Evolutionary conservation across 2,888 invertebrate genomes (phyloP).

Genomic region (Scotopteryx bipunctaria): DNA sequence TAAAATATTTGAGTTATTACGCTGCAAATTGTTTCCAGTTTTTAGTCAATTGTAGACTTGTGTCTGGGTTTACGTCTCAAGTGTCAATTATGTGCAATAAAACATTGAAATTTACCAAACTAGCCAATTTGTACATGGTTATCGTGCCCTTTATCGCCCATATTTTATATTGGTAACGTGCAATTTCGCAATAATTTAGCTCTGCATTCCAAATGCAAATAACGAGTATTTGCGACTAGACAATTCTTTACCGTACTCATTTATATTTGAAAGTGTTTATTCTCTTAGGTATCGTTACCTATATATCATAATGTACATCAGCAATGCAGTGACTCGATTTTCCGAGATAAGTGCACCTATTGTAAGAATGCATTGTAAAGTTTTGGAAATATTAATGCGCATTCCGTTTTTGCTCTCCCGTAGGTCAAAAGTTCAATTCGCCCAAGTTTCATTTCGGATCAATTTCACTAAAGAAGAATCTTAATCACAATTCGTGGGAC

Average conservation of each 20-base stretch:
- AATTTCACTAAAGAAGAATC: neutral
- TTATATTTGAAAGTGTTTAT: neutral
- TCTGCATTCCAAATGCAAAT: constrained; percentile 33
- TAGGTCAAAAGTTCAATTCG: neutral
- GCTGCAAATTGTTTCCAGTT: neutral
- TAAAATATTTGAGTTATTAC: neutral
- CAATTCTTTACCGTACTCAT: constrained; percentile 7
- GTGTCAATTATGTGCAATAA: constrained; percentile 50
- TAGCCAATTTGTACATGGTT: constrained; percentile 40
- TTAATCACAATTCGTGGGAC: neutral
- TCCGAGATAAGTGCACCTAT: too few relatives aligned
- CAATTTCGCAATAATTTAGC: constrained; percentile 35
- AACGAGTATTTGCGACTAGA: constrained; percentile 16
- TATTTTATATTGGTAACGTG: constrained; percentile 29
- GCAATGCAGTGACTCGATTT: too few relatives aligned
- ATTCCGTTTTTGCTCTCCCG: neutral
- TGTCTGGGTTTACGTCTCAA: constrained; percentile 10
- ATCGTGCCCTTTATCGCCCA: constrained; percentile 40
- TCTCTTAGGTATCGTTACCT: too few relatives aligned
- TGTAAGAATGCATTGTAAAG: too few relatives aligned
- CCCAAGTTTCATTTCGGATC: neutral
- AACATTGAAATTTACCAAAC: constrained; percentile 42
- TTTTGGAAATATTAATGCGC: too few relatives aligned
- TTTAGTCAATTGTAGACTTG: neutral
- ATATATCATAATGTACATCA: too few relatives aligned